A percentile compares a stretch with the other conserved stretches of the same genome.
Evolutionary conservation across 2,888 invertebrate genomes (phyloP).

Genomic region (Eurytoma adleriae): DNA sequence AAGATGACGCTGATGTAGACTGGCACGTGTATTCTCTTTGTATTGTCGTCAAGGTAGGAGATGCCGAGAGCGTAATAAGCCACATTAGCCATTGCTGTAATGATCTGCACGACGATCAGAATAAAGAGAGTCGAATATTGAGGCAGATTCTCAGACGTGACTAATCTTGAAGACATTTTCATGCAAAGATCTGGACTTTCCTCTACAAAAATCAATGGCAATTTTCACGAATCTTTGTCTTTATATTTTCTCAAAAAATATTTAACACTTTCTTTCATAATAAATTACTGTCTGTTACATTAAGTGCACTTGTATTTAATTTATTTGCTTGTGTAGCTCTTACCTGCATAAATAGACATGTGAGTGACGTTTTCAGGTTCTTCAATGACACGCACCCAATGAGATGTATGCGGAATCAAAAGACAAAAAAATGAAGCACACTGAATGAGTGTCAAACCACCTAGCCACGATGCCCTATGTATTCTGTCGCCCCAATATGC

Average conservation of each 20-base stretch:
- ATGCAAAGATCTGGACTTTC: constrained; percentile 62
- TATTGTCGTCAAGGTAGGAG: constrained; percentile 81
- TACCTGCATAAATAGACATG: constrained; percentile 69
- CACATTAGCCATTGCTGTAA: constrained; percentile 76
- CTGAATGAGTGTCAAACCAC: constrained; percentile 78
- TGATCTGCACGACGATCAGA: constrained; percentile 77
- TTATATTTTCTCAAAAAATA: neutral
- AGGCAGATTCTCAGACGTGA: constrained; percentile 61
- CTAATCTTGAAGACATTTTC: constrained; percentile 60
- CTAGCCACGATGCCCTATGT: constrained; percentile 80
- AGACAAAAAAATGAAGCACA: constrained; percentile 77
- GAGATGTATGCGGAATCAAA: constrained; percentile 79
- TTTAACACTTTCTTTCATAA: neutral
- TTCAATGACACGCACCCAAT: constrained; percentile 64
- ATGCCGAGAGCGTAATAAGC: constrained; percentile 79
- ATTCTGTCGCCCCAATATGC: constrained; percentile 80
- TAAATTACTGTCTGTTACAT: too few relatives aligned
- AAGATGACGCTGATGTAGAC: constrained; percentile 69
- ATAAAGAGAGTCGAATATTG: constrained; percentile 75
- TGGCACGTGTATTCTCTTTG: constrained; percentile 77
- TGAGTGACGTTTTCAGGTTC: constrained; percentile 64
- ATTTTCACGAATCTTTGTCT: neutral
- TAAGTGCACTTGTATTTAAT: too few relatives aligned
- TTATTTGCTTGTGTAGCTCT: neutral
- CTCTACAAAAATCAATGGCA: constrained; percentile 49